Evolutionary conservation across 2,797 vertebrate species (phyloP).

Genomic region (Eleutherodactylus coqui): DNA sequence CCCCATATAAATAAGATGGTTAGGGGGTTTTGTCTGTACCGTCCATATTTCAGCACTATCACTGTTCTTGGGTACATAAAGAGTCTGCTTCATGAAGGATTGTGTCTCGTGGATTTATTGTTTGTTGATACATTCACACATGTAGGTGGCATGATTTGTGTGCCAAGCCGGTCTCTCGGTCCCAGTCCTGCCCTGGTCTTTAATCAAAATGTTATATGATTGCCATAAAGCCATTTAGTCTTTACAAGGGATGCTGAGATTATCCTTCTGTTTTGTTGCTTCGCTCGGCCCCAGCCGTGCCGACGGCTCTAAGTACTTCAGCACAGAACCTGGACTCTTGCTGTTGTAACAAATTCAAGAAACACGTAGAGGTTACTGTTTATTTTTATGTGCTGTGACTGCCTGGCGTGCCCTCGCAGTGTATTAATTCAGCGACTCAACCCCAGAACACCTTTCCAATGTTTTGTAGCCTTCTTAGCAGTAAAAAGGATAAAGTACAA

Average conservation of each 20-base stretch:
- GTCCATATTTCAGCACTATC: not conserved
- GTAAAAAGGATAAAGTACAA: slow-evolving; percentile 51
- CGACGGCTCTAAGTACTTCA: not conserved
- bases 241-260: not conserved
- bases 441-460: slow-evolving; percentile 35
- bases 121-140: not conserved
- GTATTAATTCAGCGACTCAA: slow-evolving; percentile 42
- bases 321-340: not conserved
- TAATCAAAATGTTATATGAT: slow-evolving; percentile 5
- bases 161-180: not conserved
- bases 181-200: not conserved
- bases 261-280: slow-evolving; percentile 18
- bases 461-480: slow-evolving; percentile 22
- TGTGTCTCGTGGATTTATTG: not conserved
- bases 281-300: not conserved
- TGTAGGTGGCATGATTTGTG: not conserved
- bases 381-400: slow-evolving; percentile 29
- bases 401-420: slow-evolving; percentile 9
- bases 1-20: not conserved
- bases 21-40: not conserved
- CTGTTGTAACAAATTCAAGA: slow-evolving; percentile 13
- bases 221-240: slow-evolving; percentile 5
- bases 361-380: slow-evolving; percentile 2
- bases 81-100: not conserved
- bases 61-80: not conserved